Conservation (phyloP, 2,113 vertebrate genomes). For the Hippopotamus amphibius region DNA sequence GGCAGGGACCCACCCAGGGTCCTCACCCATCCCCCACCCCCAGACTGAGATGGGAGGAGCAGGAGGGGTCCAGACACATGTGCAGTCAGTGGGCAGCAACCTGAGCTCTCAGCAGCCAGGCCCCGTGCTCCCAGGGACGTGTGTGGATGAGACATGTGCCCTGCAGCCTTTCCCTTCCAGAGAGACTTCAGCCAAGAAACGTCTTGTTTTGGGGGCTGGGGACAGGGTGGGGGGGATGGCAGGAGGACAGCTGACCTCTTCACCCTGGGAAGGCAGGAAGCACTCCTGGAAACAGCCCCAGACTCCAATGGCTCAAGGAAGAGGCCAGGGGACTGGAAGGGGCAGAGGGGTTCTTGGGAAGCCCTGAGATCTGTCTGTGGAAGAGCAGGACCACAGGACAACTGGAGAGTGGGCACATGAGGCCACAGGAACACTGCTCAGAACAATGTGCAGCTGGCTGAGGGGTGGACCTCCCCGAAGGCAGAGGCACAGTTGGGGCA, state of each 20-base stretch:
- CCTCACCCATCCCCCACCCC: too few species aligned
- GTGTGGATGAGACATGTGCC: background rate
- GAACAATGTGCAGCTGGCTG: background rate
- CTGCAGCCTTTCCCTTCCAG: background rate
- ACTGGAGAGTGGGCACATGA: background rate
- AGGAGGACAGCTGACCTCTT: slow-evolving; percentile 1
- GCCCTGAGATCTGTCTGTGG: background rate
- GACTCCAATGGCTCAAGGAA: background rate
- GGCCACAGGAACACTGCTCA: background rate
- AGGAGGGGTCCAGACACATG: background rate
- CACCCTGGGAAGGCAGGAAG: background rate
- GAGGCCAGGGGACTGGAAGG: background rate
- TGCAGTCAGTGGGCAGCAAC: fast-evolving
- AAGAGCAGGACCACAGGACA: background rate
- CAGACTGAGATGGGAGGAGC: background rate
- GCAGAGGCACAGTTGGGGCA: background rate
- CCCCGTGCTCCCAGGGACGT: background rate
- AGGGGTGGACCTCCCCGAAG: background rate
- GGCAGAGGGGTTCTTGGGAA: background rate
- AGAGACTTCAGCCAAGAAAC: background rate
- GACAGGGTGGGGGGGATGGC: background rate
- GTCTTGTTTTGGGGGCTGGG: background rate
- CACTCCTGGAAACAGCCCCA: background rate
- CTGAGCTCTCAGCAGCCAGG: background rate
- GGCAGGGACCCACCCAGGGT: background rate